Evolutionary conservation across 2,797 vertebrate genomes (phyloP).

Genomic region (Rhodeus uyekii): DNA sequence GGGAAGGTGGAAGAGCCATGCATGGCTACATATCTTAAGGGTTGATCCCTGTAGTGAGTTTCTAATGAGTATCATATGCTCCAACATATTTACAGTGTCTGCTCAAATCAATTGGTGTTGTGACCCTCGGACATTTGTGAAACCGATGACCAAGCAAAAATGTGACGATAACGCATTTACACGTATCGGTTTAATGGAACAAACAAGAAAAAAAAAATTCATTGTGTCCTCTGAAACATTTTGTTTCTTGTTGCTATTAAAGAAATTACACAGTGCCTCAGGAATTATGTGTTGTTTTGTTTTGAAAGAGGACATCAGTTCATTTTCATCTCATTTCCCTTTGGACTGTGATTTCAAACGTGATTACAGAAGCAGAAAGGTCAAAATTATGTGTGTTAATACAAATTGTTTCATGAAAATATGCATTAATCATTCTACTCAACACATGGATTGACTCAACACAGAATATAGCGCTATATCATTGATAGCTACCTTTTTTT

Average conservation of each 20-base stretch:
- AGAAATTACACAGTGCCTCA: not conserved
- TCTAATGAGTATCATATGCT: constrained; percentile 57
- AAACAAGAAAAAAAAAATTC: not conserved
- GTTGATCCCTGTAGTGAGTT: constrained; percentile 51
- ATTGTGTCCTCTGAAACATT: not conserved
- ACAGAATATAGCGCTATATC: not conserved
- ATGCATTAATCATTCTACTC: not conserved
- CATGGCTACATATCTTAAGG: constrained; percentile 53
- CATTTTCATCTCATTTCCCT: constrained; percentile 8
- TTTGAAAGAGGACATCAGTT: not conserved
- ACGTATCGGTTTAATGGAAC: not conserved
- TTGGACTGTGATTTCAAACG: not conserved
- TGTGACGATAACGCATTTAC: not conserved
- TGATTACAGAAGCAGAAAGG: constrained; percentile 24
- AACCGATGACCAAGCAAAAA: not conserved
- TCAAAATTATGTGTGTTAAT: constrained; percentile 10
- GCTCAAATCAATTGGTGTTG: constrained; percentile 14
- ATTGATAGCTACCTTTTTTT: too few relatives aligned
- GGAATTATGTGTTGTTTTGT: constrained; percentile 4
- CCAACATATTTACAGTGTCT: constrained; percentile 46
- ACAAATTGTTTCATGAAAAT: not conserved
- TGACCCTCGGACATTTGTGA: constrained; percentile 24
- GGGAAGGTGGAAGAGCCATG: constrained; percentile 54
- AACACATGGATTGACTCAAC: not conserved
- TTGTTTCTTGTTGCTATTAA: not conserved